Evolutionary conservation across 2,797 vertebrate genomes (phyloP).

Genomic region (Girardinus metallicus): DNA sequence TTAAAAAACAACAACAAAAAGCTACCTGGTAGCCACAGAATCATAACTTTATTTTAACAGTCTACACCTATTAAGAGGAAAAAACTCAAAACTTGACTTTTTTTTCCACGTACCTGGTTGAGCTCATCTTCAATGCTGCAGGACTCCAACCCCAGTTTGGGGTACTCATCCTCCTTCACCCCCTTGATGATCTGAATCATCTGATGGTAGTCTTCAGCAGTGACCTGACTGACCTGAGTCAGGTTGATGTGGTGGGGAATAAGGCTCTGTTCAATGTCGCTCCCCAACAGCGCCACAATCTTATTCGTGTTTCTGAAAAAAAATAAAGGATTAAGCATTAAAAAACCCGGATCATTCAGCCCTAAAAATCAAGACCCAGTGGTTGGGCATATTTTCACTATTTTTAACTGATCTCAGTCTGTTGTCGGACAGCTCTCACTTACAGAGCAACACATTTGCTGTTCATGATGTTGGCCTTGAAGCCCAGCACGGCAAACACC

Average conservation of each 20-base stretch:
- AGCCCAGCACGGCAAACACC: slow-evolving; percentile 96
- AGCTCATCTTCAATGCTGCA: slow-evolving; percentile 93
- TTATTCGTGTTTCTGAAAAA: slow-evolving; percentile 86
- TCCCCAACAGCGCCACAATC: slow-evolving; percentile 85
- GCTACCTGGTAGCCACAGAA: neutral
- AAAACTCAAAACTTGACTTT: neutral
- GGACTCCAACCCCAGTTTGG: slow-evolving; percentile 82
- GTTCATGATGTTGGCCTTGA: slow-evolving; percentile 96
- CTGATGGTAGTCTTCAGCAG: slow-evolving; percentile 86
- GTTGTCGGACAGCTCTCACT: slow-evolving; percentile 49
- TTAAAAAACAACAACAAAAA: neutral
- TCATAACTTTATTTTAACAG: neutral
- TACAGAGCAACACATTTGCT: slow-evolving; percentile 86
- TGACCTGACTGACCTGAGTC: slow-evolving; percentile 83
- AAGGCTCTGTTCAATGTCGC: slow-evolving; percentile 80
- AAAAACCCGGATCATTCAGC: neutral
- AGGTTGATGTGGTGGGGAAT: slow-evolving; percentile 93
- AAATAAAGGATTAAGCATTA: too few species aligned
- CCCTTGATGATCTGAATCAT: slow-evolving; percentile 85
- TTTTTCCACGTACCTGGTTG: slow-evolving; percentile 84
- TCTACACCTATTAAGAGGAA: neutral
- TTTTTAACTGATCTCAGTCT: neutral
- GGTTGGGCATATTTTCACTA: neutral
- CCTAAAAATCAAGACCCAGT: neutral
- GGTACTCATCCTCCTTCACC: slow-evolving; percentile 85